Base-by-base conservation (phyloP, 1,140 invertebrate genomes). In the Tribolium madens region DNA sequence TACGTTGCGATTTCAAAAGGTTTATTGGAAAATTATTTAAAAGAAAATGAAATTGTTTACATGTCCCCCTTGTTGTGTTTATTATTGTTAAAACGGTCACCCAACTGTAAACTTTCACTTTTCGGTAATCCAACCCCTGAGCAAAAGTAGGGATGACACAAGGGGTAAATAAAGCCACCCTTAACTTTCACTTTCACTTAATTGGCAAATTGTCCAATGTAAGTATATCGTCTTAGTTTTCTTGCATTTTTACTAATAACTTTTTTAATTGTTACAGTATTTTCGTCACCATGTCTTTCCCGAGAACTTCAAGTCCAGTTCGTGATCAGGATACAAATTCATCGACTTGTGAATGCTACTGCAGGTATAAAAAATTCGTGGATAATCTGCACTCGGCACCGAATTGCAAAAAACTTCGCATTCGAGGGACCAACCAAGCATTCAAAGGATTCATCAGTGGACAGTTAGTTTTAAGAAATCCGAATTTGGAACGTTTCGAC, bases 361-460 rank as follows among this genome's bases (percentile, higher is more conserved):
- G n/a, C n/a, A n/a, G 36, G 36, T 42, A 42, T 42, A 4, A n/a
- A 4, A 42, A n/a, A 42, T 42, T 42, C 36, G 36, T 42, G n/a
- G 9, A 7, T 2, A 42, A 42, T 42, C 36, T 42, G 7, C 36
- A 42, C 36, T 9, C 9, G 1, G 0, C n/a, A 1, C 36, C 36
- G 2, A 42, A 42, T 10, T 42, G n/a, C 2, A 9, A 9, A 9
- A 42, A 42, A 42, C 0, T 42, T 42, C 7, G 36, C 0, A 42
- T 42, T 42, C 36, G 36, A 0, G 36, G 36, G 1, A 42, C n/a
- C 3, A 42, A 9, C 5, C 9, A 9, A 42, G 36, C 4, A 42
- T n/a, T 60, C 13, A 69, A 69, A 13, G 60, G 26, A n/a, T 5
- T 69, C 3, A 69, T 69, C 33, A 36, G n/a, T 36, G 60, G 60